Base-by-base conservation (phyloP, 92 coral and sea anemone species). In the Phenganax marumi region DNA sequence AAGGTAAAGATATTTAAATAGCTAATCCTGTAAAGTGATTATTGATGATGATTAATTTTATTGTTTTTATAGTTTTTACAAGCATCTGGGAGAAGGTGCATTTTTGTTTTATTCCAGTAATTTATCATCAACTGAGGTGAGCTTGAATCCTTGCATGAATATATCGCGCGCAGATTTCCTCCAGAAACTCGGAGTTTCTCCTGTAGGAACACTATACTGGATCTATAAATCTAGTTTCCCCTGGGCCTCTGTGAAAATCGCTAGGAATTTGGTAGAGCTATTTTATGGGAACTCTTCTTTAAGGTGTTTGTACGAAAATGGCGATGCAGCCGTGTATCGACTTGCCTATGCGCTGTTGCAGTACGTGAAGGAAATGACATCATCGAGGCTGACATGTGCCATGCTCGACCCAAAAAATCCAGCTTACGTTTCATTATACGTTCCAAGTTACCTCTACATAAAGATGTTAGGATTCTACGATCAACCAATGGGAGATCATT, bases 361-460 rank as follows among this genome's bases (percentile, higher is more conserved):
- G 87, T 88, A 33, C 87, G 93, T 14, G 96, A 91, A 53, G 79
- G 86, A 17, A 88, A 84, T 79, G 92, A 94, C 83, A 94, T 94
- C 85, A 89, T 94, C 51, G 91, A 72, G 53, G 92, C 92, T 82
- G 89, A 94, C 61, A 94, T 94, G 98, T 94, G 98, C 71, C 76
- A 68, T 63, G 98, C 97, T 33, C 64, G 66, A 18, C 89, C 90
- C 82, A 80, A 75, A 55, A 83, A 88, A 76, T 92, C 94, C 47
- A 92, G 92, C 77, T 78, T 90, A 65, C 91, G 91, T 65, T 87
- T 94, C 46, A 73, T 91, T 74, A 73, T 92, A 17, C 87, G 77
- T 55, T 92, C 97, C 68, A 71, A 62, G 48, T 89, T 87, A 0
- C 98, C 93, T 12, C 85, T 94, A 14, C 86, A 85, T 19, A 74